phyloP scores from a whole-genome alignment of 2,888 invertebrate genomes.

The Drosophila prolongata region DNA sequence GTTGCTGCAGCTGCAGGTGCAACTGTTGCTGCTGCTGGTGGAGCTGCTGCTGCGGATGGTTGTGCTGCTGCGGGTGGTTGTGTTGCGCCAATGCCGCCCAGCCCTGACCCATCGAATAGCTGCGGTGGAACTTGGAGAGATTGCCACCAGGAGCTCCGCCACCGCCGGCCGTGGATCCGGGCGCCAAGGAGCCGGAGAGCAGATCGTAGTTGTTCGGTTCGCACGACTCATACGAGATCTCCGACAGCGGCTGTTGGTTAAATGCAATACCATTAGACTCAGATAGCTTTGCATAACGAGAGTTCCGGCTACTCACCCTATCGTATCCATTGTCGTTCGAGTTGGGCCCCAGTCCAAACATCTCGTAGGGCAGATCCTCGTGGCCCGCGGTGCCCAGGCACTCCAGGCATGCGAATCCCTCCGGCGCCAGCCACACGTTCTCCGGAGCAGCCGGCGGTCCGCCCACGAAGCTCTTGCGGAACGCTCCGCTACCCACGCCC shows the following conservation, averaged over 20 bases:
- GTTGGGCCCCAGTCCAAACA: conserved; percentile 81
- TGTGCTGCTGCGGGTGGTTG: conserved; percentile 53
- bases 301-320: conserved; percentile 67
- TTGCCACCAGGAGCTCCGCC: conserved; percentile 58
- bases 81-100: conserved; percentile 82
- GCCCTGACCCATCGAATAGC: conserved; percentile 93
- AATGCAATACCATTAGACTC: neutral
- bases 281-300: no score
- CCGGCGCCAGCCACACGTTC: conserved; percentile 83
- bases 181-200: conserved; percentile 75
- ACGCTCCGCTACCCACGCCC: conserved; percentile 55
- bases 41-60: conserved; percentile 31
- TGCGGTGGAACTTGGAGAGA: conserved; percentile 89
- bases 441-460: conserved; percentile 80
- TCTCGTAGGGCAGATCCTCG: conserved; percentile 84
- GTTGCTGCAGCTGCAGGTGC: conserved; percentile 35
- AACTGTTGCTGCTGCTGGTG: conserved; percentile 21
- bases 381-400: conserved; percentile 82
- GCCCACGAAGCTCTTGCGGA: conserved; percentile 82
- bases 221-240: conserved; percentile 84
- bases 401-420: conserved; percentile 84
- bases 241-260: conserved; percentile 82
- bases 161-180: conserved; percentile 50
- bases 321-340: conserved; percentile 83
- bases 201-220: conserved; percentile 83